Conservation (phyloP, 2,888 invertebrate species). For the Leptopilina myrica region DNA sequence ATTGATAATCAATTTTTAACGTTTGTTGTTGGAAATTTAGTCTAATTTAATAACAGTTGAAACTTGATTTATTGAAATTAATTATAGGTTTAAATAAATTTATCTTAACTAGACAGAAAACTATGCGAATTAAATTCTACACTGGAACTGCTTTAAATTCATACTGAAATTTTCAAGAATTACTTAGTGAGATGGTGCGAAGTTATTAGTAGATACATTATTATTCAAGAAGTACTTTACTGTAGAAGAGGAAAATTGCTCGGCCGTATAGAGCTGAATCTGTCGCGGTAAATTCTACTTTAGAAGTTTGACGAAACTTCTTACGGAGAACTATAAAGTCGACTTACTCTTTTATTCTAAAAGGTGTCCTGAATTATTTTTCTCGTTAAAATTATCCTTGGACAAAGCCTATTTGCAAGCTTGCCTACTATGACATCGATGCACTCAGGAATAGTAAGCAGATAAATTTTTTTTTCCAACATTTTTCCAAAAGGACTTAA, state of each 20-base stretch:
- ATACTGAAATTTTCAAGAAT: constrained; percentile 17
- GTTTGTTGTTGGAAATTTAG: not conserved
- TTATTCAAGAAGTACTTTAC: constrained; percentile 39
- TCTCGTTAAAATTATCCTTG: constrained; percentile 24
- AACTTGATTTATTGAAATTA: not conserved
- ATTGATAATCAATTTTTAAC: no score
- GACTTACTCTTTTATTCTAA: constrained; percentile 29
- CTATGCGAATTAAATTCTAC: constrained; percentile 12
- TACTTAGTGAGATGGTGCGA: constrained; percentile 16
- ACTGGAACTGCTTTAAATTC: constrained; percentile 17
- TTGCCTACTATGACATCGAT: not conserved
- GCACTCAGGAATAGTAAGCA: not conserved
- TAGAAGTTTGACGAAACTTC: constrained; percentile 38
- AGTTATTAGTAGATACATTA: constrained; percentile 37
- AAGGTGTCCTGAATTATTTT: constrained; percentile 30
- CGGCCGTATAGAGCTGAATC: constrained; percentile 18
- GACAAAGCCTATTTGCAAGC: not conserved
- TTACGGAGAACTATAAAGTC: constrained; percentile 27
- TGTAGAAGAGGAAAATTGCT: constrained; percentile 32
- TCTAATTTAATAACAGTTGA: not conserved
- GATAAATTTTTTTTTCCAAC: not conserved
- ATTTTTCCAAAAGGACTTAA: not conserved
- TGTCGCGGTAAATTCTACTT: constrained; percentile 37
- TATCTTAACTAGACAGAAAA: not conserved
- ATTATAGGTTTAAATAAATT: constrained; percentile 12